phyloP scores from a whole-genome alignment of 2,888 invertebrate species.

The Netelia fuscicornis region DNA sequence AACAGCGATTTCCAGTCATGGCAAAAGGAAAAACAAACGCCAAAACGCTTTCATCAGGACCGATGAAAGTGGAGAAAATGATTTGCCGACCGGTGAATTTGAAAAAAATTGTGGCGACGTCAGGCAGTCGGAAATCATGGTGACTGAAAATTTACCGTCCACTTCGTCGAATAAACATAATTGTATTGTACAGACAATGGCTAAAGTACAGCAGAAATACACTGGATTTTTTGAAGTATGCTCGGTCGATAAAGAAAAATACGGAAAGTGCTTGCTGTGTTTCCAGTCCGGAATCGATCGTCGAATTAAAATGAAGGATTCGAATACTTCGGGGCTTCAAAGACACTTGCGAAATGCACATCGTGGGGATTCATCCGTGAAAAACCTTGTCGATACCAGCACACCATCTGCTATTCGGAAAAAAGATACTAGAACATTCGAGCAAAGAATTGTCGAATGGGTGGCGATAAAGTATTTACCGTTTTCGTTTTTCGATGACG shows the following conservation, averaged over 20 bases:
- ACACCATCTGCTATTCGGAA: too few relatives aligned
- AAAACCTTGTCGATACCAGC: background rate
- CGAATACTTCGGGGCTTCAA: slow-evolving; percentile 47
- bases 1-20: too few relatives aligned
- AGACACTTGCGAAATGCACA: slow-evolving; percentile 41
- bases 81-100: too few relatives aligned
- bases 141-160: too few relatives aligned
- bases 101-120: too few relatives aligned
- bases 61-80: too few relatives aligned
- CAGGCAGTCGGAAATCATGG: too few relatives aligned
- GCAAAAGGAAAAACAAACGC: too few relatives aligned
- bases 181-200: too few relatives aligned
- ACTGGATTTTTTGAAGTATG: background rate
- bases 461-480: slow-evolving; percentile 43
- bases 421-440: slow-evolving; percentile 8
- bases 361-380: slow-evolving; percentile 14
- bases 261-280: slow-evolving; percentile 5
- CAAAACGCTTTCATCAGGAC: too few relatives aligned
- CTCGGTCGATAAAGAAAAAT: background rate
- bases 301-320: slow-evolving; percentile 51
- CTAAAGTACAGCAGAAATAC: background rate
- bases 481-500: slow-evolving; percentile 39
- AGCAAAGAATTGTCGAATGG: slow-evolving; percentile 36
- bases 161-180: too few relatives aligned
- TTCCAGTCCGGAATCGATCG: background rate